Evolutionary conservation across 1,140 invertebrate genomes (phyloP).

Genomic region (Leptinotarsa undecemlineata): DNA sequence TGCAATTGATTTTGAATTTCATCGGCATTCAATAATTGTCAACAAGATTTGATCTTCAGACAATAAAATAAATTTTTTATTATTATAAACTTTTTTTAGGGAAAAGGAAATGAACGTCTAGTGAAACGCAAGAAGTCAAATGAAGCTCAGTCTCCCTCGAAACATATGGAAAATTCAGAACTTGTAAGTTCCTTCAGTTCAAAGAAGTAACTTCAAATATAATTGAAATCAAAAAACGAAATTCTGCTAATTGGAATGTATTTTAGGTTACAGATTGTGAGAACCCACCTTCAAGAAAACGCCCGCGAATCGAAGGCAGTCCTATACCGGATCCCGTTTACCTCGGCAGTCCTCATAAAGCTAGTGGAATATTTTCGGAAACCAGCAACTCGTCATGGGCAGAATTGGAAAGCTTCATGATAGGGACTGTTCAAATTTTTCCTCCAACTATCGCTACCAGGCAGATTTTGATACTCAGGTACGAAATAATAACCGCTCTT

Average conservation of each 20-base stretch:
- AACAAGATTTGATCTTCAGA: too few species aligned
- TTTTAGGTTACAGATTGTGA: slow-evolving; percentile 11
- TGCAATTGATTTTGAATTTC: too few species aligned
- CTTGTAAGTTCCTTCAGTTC: neutral
- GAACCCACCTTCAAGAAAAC: slow-evolving; percentile 5
- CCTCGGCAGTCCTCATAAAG: slow-evolving; percentile 26
- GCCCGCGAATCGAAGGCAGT: neutral
- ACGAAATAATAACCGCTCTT: neutral
- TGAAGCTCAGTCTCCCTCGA: neutral
- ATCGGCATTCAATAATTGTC: too few species aligned
- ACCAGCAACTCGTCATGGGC: slow-evolving; percentile 85
- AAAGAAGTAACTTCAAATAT: neutral
- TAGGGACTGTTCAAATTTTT: slow-evolving; percentile 79
- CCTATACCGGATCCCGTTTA: slow-evolving; percentile 1
- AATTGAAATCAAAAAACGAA: neutral
- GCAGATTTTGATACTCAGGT: slow-evolving; percentile 86
- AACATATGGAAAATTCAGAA: neutral
- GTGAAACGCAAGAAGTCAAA: neutral
- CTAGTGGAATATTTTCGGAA: slow-evolving; percentile 40
- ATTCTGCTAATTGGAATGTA: neutral
- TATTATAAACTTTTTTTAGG: neutral
- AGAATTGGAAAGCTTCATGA: slow-evolving; percentile 85
- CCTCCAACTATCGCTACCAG: slow-evolving; percentile 84
- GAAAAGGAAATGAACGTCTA: neutral
- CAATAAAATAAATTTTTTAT: too few species aligned